Base-by-base conservation (phyloP, 2,888 invertebrate genomes). In the Papilio gigon region DNA sequence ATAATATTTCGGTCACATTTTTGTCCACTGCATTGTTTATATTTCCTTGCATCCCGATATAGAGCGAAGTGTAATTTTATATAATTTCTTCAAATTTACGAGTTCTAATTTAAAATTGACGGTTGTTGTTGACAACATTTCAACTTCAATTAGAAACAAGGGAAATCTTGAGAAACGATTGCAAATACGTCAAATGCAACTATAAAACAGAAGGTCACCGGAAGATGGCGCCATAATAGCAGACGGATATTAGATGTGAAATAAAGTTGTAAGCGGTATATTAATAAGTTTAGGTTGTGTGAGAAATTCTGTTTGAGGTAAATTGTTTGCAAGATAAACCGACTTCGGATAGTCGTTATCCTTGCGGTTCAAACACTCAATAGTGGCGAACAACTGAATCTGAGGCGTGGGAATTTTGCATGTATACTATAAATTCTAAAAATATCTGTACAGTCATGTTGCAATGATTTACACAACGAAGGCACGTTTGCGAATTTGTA, bases 281-380 rank as follows among this genome's bases (percentile, higher is more conserved):
- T 47, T 25, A 37, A 50, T 47, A 56, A 25, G 40, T 47, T 33
- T 14, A 37, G n/a, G 33, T n/a, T 17, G 53, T 62, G 56, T 67
- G 67, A 25, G 56, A 62, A 67, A 56, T 33, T 22, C 5, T 56
- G 30, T 22, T 35, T 56, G 33, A 35, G 56, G 44, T 53, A 63
- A 58, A 63, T 63, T 47, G 22, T 44, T 68, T n/a, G 17, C 35
- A 17, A 62, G 33, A 22, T 68, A 67, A 62, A 62, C 66, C 61
- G 59, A 35, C 56, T 33, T 40, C 61, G 20, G 17, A 62, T 56
- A 68, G 63, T 63, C 44, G 58, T 63, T 68, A 68, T 63, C 47
- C 68, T 68, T 68, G 63, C 33, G 47, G 56, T 58, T 35, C 17
- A 56, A 62, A 58, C 44, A 44, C 63, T 44, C 20, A 61, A 63